Base-by-base conservation (phyloP, 1,140 invertebrate genomes). In the Holotrichia oblita region DNA sequence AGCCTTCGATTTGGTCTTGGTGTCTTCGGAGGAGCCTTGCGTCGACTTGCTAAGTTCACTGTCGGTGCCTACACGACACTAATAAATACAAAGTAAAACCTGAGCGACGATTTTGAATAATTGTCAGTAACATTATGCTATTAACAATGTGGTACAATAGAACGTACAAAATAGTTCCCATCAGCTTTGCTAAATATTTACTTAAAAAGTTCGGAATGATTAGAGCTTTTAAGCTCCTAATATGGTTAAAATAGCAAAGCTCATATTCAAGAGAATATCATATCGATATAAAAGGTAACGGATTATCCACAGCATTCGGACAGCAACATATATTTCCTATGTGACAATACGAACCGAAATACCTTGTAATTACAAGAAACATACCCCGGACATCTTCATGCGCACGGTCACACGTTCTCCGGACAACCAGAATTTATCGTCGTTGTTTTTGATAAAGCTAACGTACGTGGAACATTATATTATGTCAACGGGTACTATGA, bases 11-110 rank as follows among this genome's bases (percentile, higher is more conserved):
- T 92, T 93, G 81, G 90, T 90, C 82, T 93, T 94, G 0, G 93
- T 94, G 77, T 94, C 94, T 83, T 92, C 93, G 73, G 94, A 95
- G 2, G 93, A 95, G 3, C 91, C 86, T 0, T 91, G 92, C 0
- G 93, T n/a, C n/a, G n/a, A n/a, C n/a, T n/a, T n/a, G n/a, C n/a
- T n/a, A n/a, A n/a, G n/a, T n/a, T n/a, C n/a, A n/a, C n/a, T n/a
- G n/a, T n/a, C n/a, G n/a, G n/a, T n/a, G n/a, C n/a, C n/a, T n/a
- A n/a, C n/a, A n/a, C n/a, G n/a, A n/a, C n/a, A n/a, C n/a, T n/a
- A n/a, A n/a, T n/a, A n/a, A n/a, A n/a, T n/a, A n/a, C n/a, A n/a
- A n/a, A n/a, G n/a, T n/a, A n/a, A n/a, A n/a, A n/a, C n/a, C n/a
- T n/a, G n/a, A n/a, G n/a, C n/a, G n/a, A n/a, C n/a, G n/a, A n/a